Evolutionary conservation across 2,888 invertebrate species (phyloP).

Genomic region (Drosophila affinis): DNA sequence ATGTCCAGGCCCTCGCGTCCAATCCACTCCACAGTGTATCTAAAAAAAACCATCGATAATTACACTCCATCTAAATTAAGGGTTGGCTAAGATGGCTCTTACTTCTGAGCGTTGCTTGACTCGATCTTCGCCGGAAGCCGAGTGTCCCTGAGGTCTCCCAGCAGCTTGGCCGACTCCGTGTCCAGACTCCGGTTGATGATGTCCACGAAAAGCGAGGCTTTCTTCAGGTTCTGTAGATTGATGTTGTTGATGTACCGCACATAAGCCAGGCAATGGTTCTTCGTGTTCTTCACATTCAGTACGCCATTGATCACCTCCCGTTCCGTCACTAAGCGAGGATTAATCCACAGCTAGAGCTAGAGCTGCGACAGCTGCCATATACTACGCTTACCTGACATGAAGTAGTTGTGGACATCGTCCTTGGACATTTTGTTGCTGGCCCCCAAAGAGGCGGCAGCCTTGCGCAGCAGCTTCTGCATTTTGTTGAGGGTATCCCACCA

Average conservation of each 20-base stretch:
- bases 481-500: constrained; percentile 99
- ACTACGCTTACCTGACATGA: constrained; percentile 94
- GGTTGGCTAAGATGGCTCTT: constrained; percentile 62
- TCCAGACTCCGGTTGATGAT: constrained; percentile 96
- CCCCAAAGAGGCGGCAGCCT: constrained; percentile 94
- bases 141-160: constrained; percentile 95
- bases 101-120: constrained; percentile 94
- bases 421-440: constrained; percentile 93
- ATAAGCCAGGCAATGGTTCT: constrained; percentile 97
- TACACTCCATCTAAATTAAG: neutral
- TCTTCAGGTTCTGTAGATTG: constrained; percentile 96
- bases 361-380: constrained; percentile 4
- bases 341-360: constrained; percentile 14
- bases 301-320: constrained; percentile 98
- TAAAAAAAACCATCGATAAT: constrained; percentile 76
- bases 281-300: constrained; percentile 95
- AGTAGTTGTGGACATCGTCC: constrained; percentile 98
- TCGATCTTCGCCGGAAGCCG: constrained; percentile 95
- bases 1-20: constrained; percentile 96
- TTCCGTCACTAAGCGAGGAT: constrained; percentile 92
- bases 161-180: constrained; percentile 94
- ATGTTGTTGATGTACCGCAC: constrained; percentile 98
- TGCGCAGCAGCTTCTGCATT: constrained; percentile 97
- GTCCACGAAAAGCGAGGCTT: constrained; percentile 97
- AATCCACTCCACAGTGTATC: constrained; percentile 98